Evolutionary conservation across 2,888 invertebrate species (phyloP), one percentile per base, ranked within the genome.

Genomic region (Ectemnius lituratus): DNA sequence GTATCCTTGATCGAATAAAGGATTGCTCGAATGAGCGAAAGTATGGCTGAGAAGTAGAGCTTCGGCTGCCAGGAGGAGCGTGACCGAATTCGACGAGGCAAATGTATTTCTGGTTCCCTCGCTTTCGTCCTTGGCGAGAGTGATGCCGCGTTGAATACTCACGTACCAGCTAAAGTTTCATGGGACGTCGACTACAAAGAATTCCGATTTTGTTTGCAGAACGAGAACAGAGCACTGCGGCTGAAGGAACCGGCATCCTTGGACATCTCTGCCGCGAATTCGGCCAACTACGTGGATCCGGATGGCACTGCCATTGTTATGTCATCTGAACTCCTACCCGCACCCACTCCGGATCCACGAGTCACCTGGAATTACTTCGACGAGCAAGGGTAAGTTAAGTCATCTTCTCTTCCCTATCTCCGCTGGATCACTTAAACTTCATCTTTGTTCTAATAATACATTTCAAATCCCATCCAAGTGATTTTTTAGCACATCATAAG

Each of bases 141-240:
- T 8, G 37, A 3, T 8, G 8, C 37, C 8, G 37, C 8, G 3
- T 23, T 37, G 37, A 37, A 37, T 37, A 37, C 11, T 37, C 37
- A 37, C 37, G 60, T 56, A 62, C 28, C 8, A 20, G 20, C 49
- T 37, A 71, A 71, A 63, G 57, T 62, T 71, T 16, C 52, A 52
- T 52, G 45, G 59, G 59, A 60, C 59, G 61, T n/a, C 56, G 37
- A 18, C 27, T 57, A 67, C 57, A 73, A 59, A n/a, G 47, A 56
- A 49, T 62, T 52, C 47, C 62, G 28, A 37, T 63, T 76, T 67
- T 75, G 81, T 78, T 92, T 92, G 69, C 93, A 96, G 96, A 95
- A 94, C 92, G 97, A 97, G 92, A 97, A 97, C 92, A 94, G 96
- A 91, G 97, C 97, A 0, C 92, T 97, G 77, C 93, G 97, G 76